phyloP scores from a whole-genome alignment of 2,888 invertebrate genomes.

The Temnothorax unifasciatus region DNA sequence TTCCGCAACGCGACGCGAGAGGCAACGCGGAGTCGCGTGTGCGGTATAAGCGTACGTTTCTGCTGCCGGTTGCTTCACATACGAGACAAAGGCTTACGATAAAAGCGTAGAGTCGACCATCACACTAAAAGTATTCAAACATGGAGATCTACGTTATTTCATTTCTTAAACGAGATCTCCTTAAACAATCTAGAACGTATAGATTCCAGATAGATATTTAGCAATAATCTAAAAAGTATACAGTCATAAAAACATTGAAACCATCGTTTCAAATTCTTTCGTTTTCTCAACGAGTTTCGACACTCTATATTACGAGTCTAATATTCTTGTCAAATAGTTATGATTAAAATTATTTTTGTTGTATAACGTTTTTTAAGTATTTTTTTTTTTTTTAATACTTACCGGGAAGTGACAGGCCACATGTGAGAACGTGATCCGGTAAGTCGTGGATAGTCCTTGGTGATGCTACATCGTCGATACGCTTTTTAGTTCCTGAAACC shows the following conservation, averaged over 20 bases:
- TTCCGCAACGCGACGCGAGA: constrained; percentile 55
- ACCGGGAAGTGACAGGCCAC: constrained; percentile 91
- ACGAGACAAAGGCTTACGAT: constrained; percentile 34
- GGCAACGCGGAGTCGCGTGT: constrained; percentile 44
- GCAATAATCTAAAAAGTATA: neutral
- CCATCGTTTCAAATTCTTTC: neutral
- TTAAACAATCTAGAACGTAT: neutral
- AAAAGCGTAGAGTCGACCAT: neutral
- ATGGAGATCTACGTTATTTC: neutral
- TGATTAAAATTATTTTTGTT: neutral
- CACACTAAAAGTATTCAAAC: constrained; percentile 13
- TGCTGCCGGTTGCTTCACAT: constrained; percentile 39
- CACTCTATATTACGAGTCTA: neutral
- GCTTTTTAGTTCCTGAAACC: constrained; percentile 87
- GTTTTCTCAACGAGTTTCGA: neutral
- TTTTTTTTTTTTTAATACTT: constrained; percentile 78
- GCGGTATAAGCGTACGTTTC: constrained; percentile 36
- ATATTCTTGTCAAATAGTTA: neutral
- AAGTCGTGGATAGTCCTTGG: constrained; percentile 90
- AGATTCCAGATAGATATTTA: neutral
- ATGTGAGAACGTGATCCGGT: constrained; percentile 90
- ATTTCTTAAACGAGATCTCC: neutral
- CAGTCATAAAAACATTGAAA: neutral
- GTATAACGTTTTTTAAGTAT: neutral
- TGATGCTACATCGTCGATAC: constrained; percentile 87